These are phyloP conservation scores for Sepiola atlantica DNA, from an alignment of 2,888 invertebrate genomes.

Conservation along the genomic window DNA sequence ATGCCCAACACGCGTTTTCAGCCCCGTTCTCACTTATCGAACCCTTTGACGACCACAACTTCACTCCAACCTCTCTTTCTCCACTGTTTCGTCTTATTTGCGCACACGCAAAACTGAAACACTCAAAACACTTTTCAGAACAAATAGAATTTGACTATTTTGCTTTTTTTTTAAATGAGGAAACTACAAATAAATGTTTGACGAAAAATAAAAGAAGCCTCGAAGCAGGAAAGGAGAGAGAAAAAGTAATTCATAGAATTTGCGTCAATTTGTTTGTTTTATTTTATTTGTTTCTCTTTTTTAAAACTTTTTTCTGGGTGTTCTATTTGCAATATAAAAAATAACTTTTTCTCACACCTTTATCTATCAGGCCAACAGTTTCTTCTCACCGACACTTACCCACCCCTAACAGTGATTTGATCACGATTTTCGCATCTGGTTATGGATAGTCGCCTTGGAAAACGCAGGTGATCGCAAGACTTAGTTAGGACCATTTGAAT, in stretches of 20 bases:
- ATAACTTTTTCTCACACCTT: not conserved
- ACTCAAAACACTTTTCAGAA: not conserved
- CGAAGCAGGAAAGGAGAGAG: too few species aligned
- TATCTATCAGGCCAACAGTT: too few species aligned
- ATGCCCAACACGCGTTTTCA: not conserved
- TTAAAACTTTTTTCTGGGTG: not conserved
- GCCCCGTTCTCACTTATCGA: not conserved
- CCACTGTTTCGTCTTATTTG: not conserved
- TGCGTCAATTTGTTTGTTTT: not conserved
- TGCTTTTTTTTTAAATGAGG: not conserved
- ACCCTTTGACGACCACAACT: not conserved
- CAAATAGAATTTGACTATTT: not conserved
- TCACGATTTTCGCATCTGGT: conserved; percentile 51
- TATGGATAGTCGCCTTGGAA: conserved; percentile 25
- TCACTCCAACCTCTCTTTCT: not conserved
- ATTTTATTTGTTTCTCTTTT: not conserved
- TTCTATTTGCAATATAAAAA: not conserved
- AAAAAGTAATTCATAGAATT: not conserved
- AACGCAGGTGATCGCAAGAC: conserved; percentile 47
- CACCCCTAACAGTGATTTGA: conserved; percentile 1
- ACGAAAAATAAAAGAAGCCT: not conserved
- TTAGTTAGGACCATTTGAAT: conserved; percentile 44
- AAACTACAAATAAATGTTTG: not conserved
- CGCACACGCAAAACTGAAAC: not conserved
- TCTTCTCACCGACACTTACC: not conserved